Percentiles rank a stretch among this genome's conserved stretches.
Conservation (phyloP, 2,888 invertebrate species). For the Zootermopsis nevadensis region DNA sequence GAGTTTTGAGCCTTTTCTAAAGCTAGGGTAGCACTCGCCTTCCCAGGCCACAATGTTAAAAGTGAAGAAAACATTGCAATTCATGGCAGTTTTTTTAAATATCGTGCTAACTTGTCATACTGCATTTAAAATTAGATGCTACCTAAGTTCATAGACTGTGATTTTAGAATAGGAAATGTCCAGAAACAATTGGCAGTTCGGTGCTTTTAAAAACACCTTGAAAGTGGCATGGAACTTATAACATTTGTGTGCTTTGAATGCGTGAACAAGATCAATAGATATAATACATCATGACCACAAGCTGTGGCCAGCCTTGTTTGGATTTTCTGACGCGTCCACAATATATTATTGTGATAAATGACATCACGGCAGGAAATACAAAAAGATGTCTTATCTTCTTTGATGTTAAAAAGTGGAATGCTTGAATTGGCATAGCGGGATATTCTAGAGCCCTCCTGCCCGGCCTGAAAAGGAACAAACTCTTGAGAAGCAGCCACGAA, state of each 20-base stretch:
- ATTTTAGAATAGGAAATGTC: too few relatives aligned
- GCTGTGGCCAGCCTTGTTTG: not conserved
- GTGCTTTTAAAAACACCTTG: too few relatives aligned
- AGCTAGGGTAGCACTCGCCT: too few relatives aligned
- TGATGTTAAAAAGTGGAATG: not conserved
- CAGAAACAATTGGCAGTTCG: too few relatives aligned
- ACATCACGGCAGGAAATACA: not conserved
- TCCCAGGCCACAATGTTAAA: too few relatives aligned
- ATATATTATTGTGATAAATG: not conserved
- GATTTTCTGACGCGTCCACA: not conserved
- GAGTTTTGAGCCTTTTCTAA: too few relatives aligned
- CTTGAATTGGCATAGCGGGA: not conserved
- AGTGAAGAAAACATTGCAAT: too few relatives aligned
- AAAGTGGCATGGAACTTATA: not conserved
- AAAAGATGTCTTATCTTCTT: not conserved
- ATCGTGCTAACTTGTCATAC: too few relatives aligned
- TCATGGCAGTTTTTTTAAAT: too few relatives aligned
- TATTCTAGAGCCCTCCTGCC: not conserved
- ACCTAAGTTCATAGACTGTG: too few relatives aligned
- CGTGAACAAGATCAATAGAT: constrained; percentile 1
- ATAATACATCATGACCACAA: not conserved
- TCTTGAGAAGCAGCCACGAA: not conserved
- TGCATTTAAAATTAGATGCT: too few relatives aligned
- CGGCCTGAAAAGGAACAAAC: not conserved
- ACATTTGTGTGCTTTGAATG: not conserved